Base-by-base conservation (phyloP, 2,113 vertebrate species). In the Dolichallabes microphthalmus region DNA sequence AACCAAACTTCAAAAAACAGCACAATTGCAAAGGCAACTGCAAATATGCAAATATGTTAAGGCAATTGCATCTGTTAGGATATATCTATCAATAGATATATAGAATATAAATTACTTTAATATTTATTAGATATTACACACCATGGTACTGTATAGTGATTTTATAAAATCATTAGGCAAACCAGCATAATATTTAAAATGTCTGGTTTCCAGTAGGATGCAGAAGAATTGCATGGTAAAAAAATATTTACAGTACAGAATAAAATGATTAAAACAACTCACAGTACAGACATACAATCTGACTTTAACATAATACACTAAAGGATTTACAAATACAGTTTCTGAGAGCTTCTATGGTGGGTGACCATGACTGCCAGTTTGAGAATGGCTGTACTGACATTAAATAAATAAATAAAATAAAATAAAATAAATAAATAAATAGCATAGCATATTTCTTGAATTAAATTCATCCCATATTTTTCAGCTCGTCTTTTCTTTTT, bases 401-500 rank as follows among this genome's bases (percentile, higher is more conserved):
- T 61, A 75, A 66, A 15, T 20, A 25, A 50, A 53, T 27, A 75
- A 75, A 27, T 27, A 75, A 74, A 53, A 45, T 45, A 35, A 35
- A 35, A 35, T 35, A 35, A 35, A 35, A 35, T n/a, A 75, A 75
- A 75, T 22, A 35, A 63, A 20, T 25, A 30, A 52, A 74, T 20
- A 80, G 30, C 61, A 35, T 20, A 39, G 78, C 45, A 20, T 0
- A 50, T 84, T 87, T 22, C 12, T 27, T 87, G 30, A 45, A 55
- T 61, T 74, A 0, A 35, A 52, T 57, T 78, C 73, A 75, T 17
- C 30, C 17, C 58, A 13, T 20, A 58, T 83, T 71, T 69, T 80
- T 39, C 13, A 17, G 52, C 61, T 50, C 4, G 5, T 74, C 50
- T 53, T 76, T 75, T 53, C 30, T 27, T 78, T 78, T 39, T 60